Conservation (phyloP, 1,140 invertebrate genomes). For the Homarus americanus region DNA sequence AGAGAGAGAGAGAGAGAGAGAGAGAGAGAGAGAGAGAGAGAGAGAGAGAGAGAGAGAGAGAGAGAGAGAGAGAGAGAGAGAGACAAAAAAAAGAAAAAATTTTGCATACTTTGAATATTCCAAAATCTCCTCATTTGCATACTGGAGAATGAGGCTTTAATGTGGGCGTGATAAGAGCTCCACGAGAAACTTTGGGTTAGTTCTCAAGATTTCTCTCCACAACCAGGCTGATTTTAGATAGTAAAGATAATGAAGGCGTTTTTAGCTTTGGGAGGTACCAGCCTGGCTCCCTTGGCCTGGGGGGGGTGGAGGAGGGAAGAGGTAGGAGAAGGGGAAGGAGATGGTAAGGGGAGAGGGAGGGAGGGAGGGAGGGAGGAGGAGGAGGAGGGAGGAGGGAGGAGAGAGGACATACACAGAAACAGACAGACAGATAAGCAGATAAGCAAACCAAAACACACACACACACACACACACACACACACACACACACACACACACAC, state of each 20-base stretch:
- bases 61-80: slow-evolving; percentile 27
- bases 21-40: slow-evolving; percentile 20
- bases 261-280: too few species aligned
- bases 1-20: background rate
- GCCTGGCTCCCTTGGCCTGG: too few species aligned
- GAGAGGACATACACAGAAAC: too few species aligned
- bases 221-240: slow-evolving; percentile 23
- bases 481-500: slow-evolving; percentile 1
- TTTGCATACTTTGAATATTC: slow-evolving; percentile 49
- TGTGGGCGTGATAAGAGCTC: slow-evolving; percentile 51
- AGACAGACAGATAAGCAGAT: too few species aligned
- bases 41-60: slow-evolving; percentile 21
- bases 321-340: background rate
- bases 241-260: background rate
- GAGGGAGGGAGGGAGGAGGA: background rate
- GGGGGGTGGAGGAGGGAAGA: background rate
- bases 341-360: background rate
- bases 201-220: slow-evolving; percentile 50
- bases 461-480: background rate
- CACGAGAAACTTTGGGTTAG: slow-evolving; percentile 47
- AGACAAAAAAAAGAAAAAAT: slow-evolving; percentile 17
- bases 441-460: background rate
- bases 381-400: too few species aligned
- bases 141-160: slow-evolving; percentile 50
- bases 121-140: slow-evolving; percentile 58